Evolutionary conservation across 2,888 invertebrate genomes (phyloP), one percentile per base, ranked within the genome.

Genomic region (Ypsolopha sequella): DNA sequence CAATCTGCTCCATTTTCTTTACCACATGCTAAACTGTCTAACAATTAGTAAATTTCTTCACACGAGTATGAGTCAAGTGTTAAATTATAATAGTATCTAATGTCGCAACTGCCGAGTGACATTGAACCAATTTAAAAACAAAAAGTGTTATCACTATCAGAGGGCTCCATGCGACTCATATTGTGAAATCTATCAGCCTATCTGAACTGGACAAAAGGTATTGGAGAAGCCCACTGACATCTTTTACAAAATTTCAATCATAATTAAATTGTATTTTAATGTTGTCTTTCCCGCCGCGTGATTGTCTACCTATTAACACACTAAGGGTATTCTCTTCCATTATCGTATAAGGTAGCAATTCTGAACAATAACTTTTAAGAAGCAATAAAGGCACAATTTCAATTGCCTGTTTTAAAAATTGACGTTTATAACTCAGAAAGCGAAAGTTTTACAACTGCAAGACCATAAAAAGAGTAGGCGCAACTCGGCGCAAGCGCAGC

Each of bases 251-350:
- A 58, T 66, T 68, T 66, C 66, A 73, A 76, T 75, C 60, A 70
- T 68, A 72, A 66, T 75, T 76, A 77, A 79, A 80, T 80, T 55
- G 67, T 61, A 65, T 77, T 80, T 81, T 80, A 80, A 84, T 79
- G 73, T 60, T 56, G 62, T 62, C 56, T 64, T 66, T 63, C 60
- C 56, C 62, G 54, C 58, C 53, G 60, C 60, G 68, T 68, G 60
- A 44, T 13, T 38, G 62, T 65, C 58, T 65, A 59, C 59, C 68
- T 70, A 76, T 75, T 75, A 76, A 65, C 75, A 74, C 69, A 73
- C 64, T 72, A 73, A 66, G 68, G 65, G 68, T 68, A 65, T 68
- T 66, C 60, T 43, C 4, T 1, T 14, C n/a, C 13, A 13, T 43
- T 13, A 43, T 8, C 11, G 24, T 24, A 24, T 24, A 24, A 24